Evolutionary conservation across 2,888 invertebrate species (phyloP), one percentile per base, ranked within the genome.

Genomic region (Pachycephus smyrnensis): DNA sequence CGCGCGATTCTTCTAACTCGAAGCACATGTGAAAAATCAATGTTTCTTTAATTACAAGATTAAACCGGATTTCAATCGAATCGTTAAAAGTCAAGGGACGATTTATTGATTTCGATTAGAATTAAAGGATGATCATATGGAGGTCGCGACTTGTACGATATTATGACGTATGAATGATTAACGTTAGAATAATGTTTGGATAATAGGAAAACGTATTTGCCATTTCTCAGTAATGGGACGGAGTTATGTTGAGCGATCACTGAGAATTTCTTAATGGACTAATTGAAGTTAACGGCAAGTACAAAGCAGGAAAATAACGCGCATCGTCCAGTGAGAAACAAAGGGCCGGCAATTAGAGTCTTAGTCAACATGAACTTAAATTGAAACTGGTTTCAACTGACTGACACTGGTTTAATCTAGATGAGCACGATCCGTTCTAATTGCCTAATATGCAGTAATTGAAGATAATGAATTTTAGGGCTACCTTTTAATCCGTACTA

Each of bases 341-440:
- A 82, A 84, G 83, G 85, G 74, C 69, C 32, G 68, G 37, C 33
- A 76, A 30, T 75, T 69, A 69, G 23, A 76, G 37, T 68, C 68
- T 75, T 23, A 77, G 55, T 68, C 75, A 73, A 35, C 75, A 78
- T 77, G 74, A 77, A 68, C 76, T 81, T 82, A 83, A 90, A 90
- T 90, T 90, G 86, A 90, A 90, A 90, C 90, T 89, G 90, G 90
- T 89, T 90, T 83, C 77, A 89, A 84, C 90, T 86, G 86, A 82
- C 81, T 77, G 75, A 40, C 79, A 82, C 85, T 86, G 85, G 88
- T 86, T 87, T 81, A 79, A 87, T 87, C 89, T 80, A 83, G 83
- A 77, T 73, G 81, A 73, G 69, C 77, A 73, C 68, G 76, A 32
- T 71, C 32, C 33, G 37, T 73, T 75, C 78, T 83, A 84, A 84